phyloP scores from a whole-genome alignment of 2,888 invertebrate genomes.

The Ophion ventricosus region DNA sequence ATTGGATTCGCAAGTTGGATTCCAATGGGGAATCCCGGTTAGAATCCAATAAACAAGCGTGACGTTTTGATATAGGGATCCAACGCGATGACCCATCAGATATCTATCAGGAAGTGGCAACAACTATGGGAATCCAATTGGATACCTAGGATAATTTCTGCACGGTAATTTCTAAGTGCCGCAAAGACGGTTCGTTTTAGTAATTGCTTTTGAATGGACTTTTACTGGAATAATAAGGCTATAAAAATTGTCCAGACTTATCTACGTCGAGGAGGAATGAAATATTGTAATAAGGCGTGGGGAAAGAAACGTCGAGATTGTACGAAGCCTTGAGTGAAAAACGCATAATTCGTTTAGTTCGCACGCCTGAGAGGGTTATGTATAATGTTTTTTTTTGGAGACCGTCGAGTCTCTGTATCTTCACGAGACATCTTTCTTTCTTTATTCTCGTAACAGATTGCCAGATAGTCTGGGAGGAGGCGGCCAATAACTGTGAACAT shows the following conservation, averaged over 20 bases:
- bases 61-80: too few species aligned
- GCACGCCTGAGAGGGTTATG: not conserved
- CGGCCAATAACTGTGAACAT: conserved; percentile 18
- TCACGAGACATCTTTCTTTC: conserved; percentile 14
- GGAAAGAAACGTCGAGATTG: not conserved
- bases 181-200: not conserved
- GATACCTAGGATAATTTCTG: too few species aligned
- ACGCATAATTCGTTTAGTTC: conserved; percentile 9
- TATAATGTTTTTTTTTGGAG: not conserved
- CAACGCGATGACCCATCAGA: too few species aligned
- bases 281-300: not conserved
- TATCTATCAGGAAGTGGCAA: too few species aligned
- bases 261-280: not conserved
- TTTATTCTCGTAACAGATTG: conserved; percentile 42
- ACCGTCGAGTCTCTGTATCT: not conserved
- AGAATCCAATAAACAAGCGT: too few species aligned
- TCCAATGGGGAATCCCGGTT: too few species aligned
- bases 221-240: not conserved
- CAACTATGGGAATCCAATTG: too few species aligned
- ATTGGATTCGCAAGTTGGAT: too few species aligned
- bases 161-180: not conserved
- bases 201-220: not conserved
- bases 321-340: not conserved
- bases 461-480: conserved; percentile 12
- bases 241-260: not conserved